A percentile compares a stretch with the other conserved stretches of the same genome.
Conservation (phyloP, 2,113 vertebrate genomes). For the Boleophthalmus pectinirostris region DNA sequence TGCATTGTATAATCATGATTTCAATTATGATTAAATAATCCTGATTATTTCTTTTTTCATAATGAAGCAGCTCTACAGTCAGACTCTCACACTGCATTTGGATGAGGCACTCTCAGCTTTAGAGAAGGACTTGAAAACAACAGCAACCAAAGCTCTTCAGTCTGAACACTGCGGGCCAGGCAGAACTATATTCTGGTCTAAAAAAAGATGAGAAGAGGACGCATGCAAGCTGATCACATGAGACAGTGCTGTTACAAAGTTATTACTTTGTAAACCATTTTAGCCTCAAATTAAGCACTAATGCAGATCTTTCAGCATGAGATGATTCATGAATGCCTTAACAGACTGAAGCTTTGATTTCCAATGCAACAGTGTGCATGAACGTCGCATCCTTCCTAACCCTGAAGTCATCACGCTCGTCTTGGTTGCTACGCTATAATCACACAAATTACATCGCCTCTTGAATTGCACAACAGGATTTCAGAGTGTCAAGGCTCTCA, state of each 20-base stretch:
- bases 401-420: slow-evolving; percentile 15
- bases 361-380: background rate
- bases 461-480: slow-evolving; percentile 62
- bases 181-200: background rate
- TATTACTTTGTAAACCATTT: background rate
- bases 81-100: background rate
- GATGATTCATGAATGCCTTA: background rate
- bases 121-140: slow-evolving; percentile 6
- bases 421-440: slow-evolving; percentile 29
- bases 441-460: slow-evolving; percentile 55
- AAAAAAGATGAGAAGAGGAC: slow-evolving; percentile 8
- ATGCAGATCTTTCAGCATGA: background rate
- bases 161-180: background rate
- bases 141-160: background rate
- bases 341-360: background rate
- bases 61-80: background rate
- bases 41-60: background rate
- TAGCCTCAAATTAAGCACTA: background rate
- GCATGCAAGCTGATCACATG: background rate
- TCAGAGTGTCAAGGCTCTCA: slow-evolving; percentile 55
- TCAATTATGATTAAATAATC: background rate
- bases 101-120: background rate
- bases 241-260: background rate
- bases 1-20: too few relatives aligned
- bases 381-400: slow-evolving; percentile 17